Conservation (phyloP, 2,797 vertebrate species). For the Spinus pinus region DNA sequence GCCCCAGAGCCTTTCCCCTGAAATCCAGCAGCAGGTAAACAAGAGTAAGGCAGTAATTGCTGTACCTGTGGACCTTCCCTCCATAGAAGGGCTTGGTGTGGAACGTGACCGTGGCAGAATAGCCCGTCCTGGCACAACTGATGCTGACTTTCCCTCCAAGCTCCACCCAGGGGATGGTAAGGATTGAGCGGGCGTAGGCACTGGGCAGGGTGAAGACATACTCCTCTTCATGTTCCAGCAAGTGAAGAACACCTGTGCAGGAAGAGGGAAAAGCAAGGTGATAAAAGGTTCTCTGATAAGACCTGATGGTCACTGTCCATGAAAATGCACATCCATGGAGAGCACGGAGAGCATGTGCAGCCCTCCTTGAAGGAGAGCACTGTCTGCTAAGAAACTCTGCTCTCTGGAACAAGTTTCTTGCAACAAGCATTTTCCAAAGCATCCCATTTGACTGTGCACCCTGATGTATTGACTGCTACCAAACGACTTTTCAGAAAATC, state of each 20-base stretch:
- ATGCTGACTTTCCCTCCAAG: slow-evolving; percentile 94
- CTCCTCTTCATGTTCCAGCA: slow-evolving; percentile 90
- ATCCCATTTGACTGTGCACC: background rate
- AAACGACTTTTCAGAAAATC: background rate
- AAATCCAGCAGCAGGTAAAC: background rate
- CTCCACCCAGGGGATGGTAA: slow-evolving; percentile 96
- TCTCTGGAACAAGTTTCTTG: background rate
- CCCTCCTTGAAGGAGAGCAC: background rate
- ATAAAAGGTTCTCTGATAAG: background rate
- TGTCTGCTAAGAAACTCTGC: background rate
- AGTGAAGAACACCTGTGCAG: slow-evolving; percentile 82
- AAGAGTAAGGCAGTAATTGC: background rate
- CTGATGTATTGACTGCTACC: background rate
- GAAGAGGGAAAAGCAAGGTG: background rate
- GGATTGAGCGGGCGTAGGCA: slow-evolving; percentile 95
- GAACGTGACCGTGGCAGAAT: slow-evolving; percentile 89
- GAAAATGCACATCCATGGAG: background rate
- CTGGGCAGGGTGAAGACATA: slow-evolving; percentile 93
- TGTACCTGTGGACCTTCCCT: slow-evolving; percentile 92
- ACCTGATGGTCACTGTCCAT: background rate
- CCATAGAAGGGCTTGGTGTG: slow-evolving; percentile 97
- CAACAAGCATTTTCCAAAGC: background rate
- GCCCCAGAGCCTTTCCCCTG: background rate
- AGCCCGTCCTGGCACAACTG: slow-evolving; percentile 88
- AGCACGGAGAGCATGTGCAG: accelerated